Base-by-base conservation (phyloP, 2,888 invertebrate species). In the Drymonia ruficornis region DNA sequence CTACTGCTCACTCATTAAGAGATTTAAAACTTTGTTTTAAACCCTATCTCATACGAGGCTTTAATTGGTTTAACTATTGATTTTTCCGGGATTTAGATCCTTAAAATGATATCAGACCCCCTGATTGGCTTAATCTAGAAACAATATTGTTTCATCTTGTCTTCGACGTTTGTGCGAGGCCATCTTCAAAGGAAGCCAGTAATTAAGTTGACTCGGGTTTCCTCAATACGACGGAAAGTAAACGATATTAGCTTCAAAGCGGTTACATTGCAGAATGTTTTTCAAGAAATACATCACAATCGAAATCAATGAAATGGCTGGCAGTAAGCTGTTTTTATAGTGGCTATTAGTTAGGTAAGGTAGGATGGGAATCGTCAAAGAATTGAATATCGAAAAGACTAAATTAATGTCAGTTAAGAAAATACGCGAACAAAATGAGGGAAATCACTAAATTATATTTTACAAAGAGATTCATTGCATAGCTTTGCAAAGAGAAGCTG, bases 171-270 rank as follows among this genome's bases (percentile, higher is more conserved):
- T 65, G 56, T 59, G 59, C 53, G 55, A 54, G 56, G 62, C 53
- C 46, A 46, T 65, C 61, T 59, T 81, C 80, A 82, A 83, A 84
- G 77, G 75, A 72, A 77, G 66, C 70, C 70, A 70, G 65, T 80
- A 78, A 79, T 80, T 78, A 79, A 78, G 76, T 83, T 80, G 72
- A 70, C 63, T 70, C 61, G 75, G 72, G 74, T 73, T 75, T 71
- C 71, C 68, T 71, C 74, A 74, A 76, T 75, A 73, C 65, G 63
- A 70, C 56, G 69, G 63, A 68, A 72, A 76, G 70, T 75, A 78
- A 83, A 81, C 71, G 72, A 74, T 75, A 69, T 78, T 75, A 76
- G 67, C 67, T 72, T 72, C 74, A 72, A 70, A 79, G 72, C 67
- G 58, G 61, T 65, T 61, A 63, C 52, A 63, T 65, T 65, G 65